Conservation (phyloP, 2,888 invertebrate species). For the Agonopterix alstromeriana region DNA sequence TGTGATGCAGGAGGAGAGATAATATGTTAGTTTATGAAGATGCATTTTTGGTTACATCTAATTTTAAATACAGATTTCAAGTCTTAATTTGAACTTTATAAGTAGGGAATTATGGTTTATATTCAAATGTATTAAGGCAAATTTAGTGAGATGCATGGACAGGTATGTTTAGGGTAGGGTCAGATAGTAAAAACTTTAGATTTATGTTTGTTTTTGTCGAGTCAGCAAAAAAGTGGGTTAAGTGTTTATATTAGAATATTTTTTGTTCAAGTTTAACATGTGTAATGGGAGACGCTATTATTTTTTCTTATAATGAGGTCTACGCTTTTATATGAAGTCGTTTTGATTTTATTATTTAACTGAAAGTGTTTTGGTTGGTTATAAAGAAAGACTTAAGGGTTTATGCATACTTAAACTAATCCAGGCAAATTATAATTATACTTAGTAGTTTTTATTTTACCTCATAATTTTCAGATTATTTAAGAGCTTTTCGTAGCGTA, state of each 20-base stretch:
- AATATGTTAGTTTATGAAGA: no score
- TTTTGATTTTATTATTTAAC: background rate
- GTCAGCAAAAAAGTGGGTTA: conserved; percentile 52
- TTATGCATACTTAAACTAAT: no score
- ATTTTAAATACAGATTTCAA: no score
- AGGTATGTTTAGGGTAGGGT: conserved; percentile 16
- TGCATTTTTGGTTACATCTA: no score
- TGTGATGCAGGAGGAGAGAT: no score
- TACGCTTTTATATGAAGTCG: background rate
- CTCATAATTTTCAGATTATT: no score
- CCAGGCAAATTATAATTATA: no score
- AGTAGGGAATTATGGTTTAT: background rate
- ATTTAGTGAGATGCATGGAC: background rate
- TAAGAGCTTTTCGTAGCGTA: no score
- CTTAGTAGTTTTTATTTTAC: no score
- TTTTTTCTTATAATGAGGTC: conserved; percentile 14
- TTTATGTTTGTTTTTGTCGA: conserved; percentile 51
- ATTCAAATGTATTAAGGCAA: background rate
- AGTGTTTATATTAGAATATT: conserved; percentile 40
- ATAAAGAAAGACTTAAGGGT: no score
- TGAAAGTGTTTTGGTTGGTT: background rate
- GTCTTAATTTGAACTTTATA: background rate
- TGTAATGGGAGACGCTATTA: conserved; percentile 33
- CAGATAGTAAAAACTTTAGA: conserved; percentile 38
- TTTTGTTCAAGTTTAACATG: conserved; percentile 41